Evolutionary conservation across 2,888 invertebrate species (phyloP), one percentile per base, ranked within the genome.

Genomic region (Drosophila formosana): DNA sequence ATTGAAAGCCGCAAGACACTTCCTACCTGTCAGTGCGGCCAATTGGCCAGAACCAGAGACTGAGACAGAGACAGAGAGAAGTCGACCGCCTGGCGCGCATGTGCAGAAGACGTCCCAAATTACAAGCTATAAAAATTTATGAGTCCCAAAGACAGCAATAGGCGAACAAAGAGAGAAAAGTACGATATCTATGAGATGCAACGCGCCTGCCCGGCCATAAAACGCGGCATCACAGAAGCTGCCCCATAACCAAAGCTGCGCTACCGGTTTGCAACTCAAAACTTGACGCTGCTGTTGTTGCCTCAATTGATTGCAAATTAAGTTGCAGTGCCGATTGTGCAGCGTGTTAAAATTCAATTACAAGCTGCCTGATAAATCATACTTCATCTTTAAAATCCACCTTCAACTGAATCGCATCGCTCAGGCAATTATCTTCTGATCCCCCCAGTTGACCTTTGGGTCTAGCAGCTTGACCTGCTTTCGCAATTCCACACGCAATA

Each of bases 51-150:
- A 5, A 28, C 28, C 0, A 30, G 30, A 34, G 34, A 34, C 11
- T 2, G 11, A 34, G 11, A 34, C 11, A 3, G 11, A 37, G 37
- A 37, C 47, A 47, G 25, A 69, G 76, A 53, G 53, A 60, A 51
- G 47, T 51, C 60, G 84, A 82, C 79, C 83, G 79, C 81, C 83
- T 80, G 83, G 62, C 68, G 82, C 79, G 76, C 82, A 74, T 73
- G 81, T 66, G 78, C 81, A 78, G 63, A 67, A 67, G 72, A 78
- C 65, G 76, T 84, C 77, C 70, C 78, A 85, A 87, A 83, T 86
- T 86, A 85, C 80, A 80, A 80, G 87, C 83, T 77, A 85, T 86
- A 85, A 83, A 87, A 82, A 80, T 86, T 83, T 82, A 86, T 87
- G 85, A 74, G 65, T 72, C 66, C 69, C 82, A 70, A 73, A 78